Evolutionary conservation across 2,113 vertebrate genomes (phyloP), one percentile per base, ranked within the genome.

Genomic region (Motacilla tschutschensis): DNA sequence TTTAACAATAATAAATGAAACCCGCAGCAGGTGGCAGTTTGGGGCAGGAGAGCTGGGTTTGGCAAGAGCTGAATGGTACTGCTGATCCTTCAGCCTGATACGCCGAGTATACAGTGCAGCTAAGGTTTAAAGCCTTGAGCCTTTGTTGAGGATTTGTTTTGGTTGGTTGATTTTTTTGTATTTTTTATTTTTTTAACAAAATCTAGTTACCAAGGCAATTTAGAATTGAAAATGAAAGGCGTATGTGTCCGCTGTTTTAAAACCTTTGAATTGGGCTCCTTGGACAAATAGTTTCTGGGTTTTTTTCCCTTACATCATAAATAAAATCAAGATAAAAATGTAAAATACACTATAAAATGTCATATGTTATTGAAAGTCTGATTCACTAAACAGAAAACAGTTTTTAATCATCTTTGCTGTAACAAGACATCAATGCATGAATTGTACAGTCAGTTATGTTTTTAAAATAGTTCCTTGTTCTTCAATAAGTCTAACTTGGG

Each of bases 171-270:
- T 50, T 63, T 35, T 36, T 60, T 53, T 74, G 5, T 44, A 14
- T 65, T 51, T 21, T 60, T 15, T 12, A 18, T n/a, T 44, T 19
- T 36, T 44, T 63, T 65, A 41, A 35, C 66, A 47, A 93, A 95
- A 92, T 89, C 79, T 84, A 28, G 94, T 98, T 97, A 94, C 95
- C 94, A 95, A 96, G 96, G 94, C 91, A 96, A 90, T 97, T 94
- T 85, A 91, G 88, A 93, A 89, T 87, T 93, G 89, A 93, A 80
- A 66, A 75, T 93, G 91, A 96, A 96, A 96, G 86, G 86, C 92
- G 94, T 93, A 91, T 92, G 76, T 86, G 41, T 54, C 62, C 36
- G 48, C 66, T 48, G 36, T 67, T 76, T 82, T 80, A 85, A 88
- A 87, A 89, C 24, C 50, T 89, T 64, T 79, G 24, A 78, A 25